Evolutionary conservation across 2,797 vertebrate genomes (phyloP).

Genomic region (Anabas testudineus): DNA sequence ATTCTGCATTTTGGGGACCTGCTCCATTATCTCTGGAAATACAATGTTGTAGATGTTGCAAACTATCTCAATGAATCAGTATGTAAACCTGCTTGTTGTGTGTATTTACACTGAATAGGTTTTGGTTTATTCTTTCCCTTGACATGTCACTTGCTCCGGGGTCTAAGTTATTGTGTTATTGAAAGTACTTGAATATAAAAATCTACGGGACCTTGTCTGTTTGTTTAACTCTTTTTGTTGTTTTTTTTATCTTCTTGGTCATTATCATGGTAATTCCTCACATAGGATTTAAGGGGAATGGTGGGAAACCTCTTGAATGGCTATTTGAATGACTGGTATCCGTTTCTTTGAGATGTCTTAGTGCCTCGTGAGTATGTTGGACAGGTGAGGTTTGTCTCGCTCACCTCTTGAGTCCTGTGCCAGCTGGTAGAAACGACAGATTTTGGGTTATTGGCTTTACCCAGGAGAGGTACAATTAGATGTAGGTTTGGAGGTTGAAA

Average conservation of each 20-base stretch:
- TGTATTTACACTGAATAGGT: constrained; percentile 82
- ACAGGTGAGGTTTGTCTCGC: constrained; percentile 21
- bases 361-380: constrained; percentile 73
- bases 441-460: not conserved
- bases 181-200: constrained; percentile 87
- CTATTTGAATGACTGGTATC: constrained; percentile 78
- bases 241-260: constrained; percentile 35
- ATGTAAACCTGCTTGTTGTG: constrained; percentile 76
- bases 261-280: constrained; percentile 53
- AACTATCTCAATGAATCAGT: constrained; percentile 66
- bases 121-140: constrained; percentile 59
- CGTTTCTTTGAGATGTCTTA: constrained; percentile 65
- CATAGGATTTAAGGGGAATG: constrained; percentile 57
- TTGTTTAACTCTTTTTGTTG: constrained; percentile 43
- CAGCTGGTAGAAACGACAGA: constrained; percentile 15
- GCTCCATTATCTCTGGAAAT: constrained; percentile 52
- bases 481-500: constrained; percentile 34
- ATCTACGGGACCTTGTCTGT: constrained; percentile 68
- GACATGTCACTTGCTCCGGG: constrained; percentile 69
- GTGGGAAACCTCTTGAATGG: constrained; percentile 38
- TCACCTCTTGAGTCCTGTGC: constrained; percentile 27
- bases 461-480: constrained; percentile 14
- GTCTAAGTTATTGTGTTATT: constrained; percentile 85
- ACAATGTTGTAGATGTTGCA: constrained; percentile 67
- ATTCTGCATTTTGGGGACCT: constrained; percentile 50